Evolutionary conservation across 2,797 vertebrate species (phyloP).

Genomic region (Mionectes olivaceus): DNA sequence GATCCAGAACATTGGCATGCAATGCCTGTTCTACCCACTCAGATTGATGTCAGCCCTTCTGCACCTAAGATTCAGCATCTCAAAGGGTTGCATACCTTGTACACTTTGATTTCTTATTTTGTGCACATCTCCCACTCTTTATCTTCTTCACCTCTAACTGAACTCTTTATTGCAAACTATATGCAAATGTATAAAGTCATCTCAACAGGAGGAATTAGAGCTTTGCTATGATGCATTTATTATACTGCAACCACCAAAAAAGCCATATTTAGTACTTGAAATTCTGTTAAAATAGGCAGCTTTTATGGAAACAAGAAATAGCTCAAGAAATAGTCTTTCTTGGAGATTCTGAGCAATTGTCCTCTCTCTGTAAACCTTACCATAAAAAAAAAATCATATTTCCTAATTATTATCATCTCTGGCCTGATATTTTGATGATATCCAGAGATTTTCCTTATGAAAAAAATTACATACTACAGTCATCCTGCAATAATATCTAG

Average conservation of each 20-base stretch:
- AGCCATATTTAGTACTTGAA: neutral
- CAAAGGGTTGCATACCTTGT: neutral
- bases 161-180: neutral
- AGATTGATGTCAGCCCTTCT: neutral
- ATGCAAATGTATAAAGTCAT: neutral
- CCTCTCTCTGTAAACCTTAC: neutral
- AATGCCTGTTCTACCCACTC: neutral
- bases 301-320: neutral
- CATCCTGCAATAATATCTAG: neutral
- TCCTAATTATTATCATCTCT: neutral
- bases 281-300: neutral
- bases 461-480: neutral
- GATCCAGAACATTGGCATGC: neutral
- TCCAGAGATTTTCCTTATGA: neutral
- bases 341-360: neutral
- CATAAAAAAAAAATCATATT: neutral
- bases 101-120: neutral
- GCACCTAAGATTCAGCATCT: neutral
- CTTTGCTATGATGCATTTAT: neutral
- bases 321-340: neutral
- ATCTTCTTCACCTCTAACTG: neutral
- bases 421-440: neutral
- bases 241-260: neutral
- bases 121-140: neutral
- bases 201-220: neutral